These are phyloP conservation scores for Eidolon helvum DNA, from an alignment of 2,113 vertebrate species.

Conservation along the genomic window DNA sequence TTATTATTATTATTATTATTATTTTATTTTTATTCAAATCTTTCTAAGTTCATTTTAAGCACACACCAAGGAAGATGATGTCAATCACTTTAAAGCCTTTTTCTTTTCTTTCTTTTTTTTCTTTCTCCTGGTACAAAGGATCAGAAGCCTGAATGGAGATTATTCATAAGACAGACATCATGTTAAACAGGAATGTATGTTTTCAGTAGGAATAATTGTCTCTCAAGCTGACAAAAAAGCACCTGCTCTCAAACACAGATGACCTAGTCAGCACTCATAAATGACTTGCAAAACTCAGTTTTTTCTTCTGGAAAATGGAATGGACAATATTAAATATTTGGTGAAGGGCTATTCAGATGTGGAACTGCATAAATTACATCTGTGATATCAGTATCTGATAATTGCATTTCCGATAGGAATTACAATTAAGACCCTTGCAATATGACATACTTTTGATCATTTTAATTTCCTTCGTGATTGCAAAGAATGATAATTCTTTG, in stretches of 20 bases:
- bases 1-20: too few species aligned
- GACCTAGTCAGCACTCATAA: slow-evolving; percentile 63
- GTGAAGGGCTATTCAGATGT: slow-evolving; percentile 71
- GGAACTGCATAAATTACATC: slow-evolving; percentile 70
- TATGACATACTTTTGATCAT: slow-evolving; percentile 78
- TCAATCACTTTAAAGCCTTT: background rate
- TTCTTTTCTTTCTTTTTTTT: background rate
- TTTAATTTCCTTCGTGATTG: slow-evolving; percentile 77
- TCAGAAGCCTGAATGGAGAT: background rate
- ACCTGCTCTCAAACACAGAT: slow-evolving; percentile 39
- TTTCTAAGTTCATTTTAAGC: background rate
- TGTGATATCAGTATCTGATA: slow-evolving; percentile 69
- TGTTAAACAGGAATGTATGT: slow-evolving; percentile 20
- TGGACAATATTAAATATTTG: slow-evolving; percentile 77
- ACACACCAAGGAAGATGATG: background rate
- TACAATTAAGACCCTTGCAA: slow-evolving; percentile 75
- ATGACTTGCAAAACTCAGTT: slow-evolving; percentile 60
- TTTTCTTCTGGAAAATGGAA: slow-evolving; percentile 69
- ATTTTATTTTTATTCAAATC: background rate
- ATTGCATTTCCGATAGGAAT: slow-evolving; percentile 79
- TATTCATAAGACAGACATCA: slow-evolving; percentile 45
- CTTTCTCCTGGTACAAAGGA: background rate
- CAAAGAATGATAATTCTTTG: slow-evolving; percentile 73
- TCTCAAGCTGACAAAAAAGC: background rate
- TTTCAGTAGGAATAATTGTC: slow-evolving; percentile 53